Conservation (phyloP, 2,113 vertebrate genomes). For the Cricetomys ansorgei region DNA sequence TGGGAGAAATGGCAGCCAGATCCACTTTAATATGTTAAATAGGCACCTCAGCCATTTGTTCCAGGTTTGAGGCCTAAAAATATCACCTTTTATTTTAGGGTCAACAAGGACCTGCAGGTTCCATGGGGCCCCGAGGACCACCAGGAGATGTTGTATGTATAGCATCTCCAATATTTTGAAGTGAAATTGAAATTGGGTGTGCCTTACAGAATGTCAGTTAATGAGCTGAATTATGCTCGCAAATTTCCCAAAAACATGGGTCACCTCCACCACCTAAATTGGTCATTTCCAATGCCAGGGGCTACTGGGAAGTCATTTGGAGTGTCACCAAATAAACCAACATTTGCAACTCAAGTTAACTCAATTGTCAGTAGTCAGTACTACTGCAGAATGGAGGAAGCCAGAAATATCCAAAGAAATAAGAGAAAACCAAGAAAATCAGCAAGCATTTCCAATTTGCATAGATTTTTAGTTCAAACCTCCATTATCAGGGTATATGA, state of each 20-base stretch:
- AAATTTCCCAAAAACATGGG: neutral
- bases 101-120: constrained; percentile 90
- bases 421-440: constrained; percentile 8
- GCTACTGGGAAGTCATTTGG: neutral
- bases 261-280: neutral
- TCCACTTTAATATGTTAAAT: too few species aligned
- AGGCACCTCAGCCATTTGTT: too few species aligned
- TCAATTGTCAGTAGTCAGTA: neutral
- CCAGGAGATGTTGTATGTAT: constrained; percentile 92
- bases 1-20: too few species aligned
- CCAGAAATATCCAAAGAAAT: neutral
- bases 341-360: constrained; percentile 41
- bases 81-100: constrained; percentile 87
- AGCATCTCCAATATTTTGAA: neutral
- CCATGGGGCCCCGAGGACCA: constrained; percentile 89
- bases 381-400: neutral
- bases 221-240: neutral
- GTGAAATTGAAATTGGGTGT: neutral
- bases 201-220: constrained; percentile 8
- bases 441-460: neutral
- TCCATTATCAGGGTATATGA: neutral
- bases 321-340: neutral
- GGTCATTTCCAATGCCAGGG: neutral
- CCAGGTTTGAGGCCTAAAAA: too few species aligned
- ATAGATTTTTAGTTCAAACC: neutral